Conservation (phyloP, 2,888 invertebrate species). For the Theristus sp. region DNA sequence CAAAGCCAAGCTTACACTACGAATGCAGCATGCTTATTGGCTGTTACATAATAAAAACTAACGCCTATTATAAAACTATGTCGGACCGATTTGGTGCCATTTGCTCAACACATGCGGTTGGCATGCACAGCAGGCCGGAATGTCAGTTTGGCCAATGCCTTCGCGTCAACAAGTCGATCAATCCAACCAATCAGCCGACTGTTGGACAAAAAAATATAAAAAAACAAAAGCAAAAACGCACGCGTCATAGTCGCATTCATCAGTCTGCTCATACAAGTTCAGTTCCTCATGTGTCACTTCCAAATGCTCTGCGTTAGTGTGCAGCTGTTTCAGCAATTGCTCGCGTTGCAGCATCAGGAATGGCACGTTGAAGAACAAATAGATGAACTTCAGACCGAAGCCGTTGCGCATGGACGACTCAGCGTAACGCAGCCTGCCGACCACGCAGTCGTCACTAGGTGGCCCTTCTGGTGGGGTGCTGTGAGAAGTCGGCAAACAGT, state of each 20-base stretch:
- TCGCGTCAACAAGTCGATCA: too few relatives aligned
- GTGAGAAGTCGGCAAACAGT: too few relatives aligned
- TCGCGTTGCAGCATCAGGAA: slow-evolving; percentile 68
- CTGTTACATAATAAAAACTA: too few relatives aligned
- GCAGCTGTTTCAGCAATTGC: slow-evolving; percentile 59
- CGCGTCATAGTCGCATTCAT: slow-evolving; percentile 38
- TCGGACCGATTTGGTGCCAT: too few relatives aligned
- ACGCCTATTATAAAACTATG: too few relatives aligned
- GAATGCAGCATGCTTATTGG: too few relatives aligned
- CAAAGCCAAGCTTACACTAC: too few relatives aligned
- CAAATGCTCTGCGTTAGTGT: slow-evolving; percentile 62
- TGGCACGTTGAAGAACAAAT: slow-evolving; percentile 84
- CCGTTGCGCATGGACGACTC: slow-evolving; percentile 89
- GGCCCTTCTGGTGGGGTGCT: neutral
- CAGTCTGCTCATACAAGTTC: slow-evolving; percentile 35
- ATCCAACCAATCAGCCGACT: too few relatives aligned
- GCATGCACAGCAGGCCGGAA: too few relatives aligned
- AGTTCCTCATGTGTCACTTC: slow-evolving; percentile 45
- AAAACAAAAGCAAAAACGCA: slow-evolving; percentile 8
- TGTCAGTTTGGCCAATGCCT: too few relatives aligned
- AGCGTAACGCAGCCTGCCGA: slow-evolving; percentile 50
- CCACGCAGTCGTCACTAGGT: neutral
- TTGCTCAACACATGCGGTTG: too few relatives aligned
- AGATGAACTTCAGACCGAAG: slow-evolving; percentile 71
- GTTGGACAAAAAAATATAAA: neutral